Evolutionary conservation across 2,797 vertebrate genomes (phyloP).

Genomic region (Octomys mimax): DNA sequence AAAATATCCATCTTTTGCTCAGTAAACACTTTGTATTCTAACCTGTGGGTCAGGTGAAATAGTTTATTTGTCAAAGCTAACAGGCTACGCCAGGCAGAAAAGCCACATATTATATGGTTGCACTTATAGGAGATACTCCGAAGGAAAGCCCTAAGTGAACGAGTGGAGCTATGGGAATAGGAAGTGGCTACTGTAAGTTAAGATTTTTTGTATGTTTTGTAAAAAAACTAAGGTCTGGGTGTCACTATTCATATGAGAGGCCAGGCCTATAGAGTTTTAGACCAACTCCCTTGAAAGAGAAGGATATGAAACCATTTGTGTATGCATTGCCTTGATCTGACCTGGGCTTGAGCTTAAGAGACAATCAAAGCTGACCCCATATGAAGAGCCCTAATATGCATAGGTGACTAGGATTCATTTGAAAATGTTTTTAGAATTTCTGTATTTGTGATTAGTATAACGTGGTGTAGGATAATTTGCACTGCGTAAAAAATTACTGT

Average conservation of each 20-base stretch:
- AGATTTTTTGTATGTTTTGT: neutral
- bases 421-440: neutral
- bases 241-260: neutral
- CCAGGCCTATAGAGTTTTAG: neutral
- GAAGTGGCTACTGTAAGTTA: neutral
- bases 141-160: neutral
- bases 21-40: neutral
- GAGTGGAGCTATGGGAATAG: neutral
- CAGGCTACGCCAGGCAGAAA: neutral
- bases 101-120: neutral
- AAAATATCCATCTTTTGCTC: neutral
- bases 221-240: neutral
- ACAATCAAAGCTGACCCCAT: neutral
- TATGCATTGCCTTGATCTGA: neutral
- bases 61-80: neutral
- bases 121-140: neutral
- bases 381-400: neutral
- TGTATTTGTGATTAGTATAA: neutral
- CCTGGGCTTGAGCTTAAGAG: neutral
- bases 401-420: neutral
- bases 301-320: neutral
- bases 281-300: neutral
- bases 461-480: neutral
- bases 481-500: neutral
- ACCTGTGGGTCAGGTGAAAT: neutral